Percentiles rank a stretch among this genome's conserved stretches.
Evolutionary conservation across 2,888 invertebrate species (phyloP).

Genomic region (Melangyna quadrimaculata): DNA sequence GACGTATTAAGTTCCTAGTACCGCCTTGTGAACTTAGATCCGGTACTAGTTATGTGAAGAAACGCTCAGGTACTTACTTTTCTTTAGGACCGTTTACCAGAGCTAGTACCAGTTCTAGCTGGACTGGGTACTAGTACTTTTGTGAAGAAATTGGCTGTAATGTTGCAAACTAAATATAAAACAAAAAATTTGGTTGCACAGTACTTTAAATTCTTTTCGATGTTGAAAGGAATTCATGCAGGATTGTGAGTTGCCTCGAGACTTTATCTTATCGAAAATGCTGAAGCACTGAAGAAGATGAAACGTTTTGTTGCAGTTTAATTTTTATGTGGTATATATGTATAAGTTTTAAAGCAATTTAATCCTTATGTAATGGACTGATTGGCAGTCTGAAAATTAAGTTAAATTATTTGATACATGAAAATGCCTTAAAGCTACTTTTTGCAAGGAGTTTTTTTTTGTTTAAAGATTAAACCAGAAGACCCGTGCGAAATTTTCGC

Average conservation of each 20-base stretch:
- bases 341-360: neutral
- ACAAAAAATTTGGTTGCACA: neutral
- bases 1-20: too few species aligned
- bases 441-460: too few species aligned
- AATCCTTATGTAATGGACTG: neutral
- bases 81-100: too few species aligned
- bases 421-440: neutral
- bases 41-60: too few species aligned
- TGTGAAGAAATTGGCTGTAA: too few species aligned
- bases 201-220: neutral
- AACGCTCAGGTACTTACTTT: too few species aligned
- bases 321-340: neutral
- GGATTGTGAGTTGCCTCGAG: slow-evolving; percentile 26
- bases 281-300: slow-evolving; percentile 43
- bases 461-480: too few species aligned
- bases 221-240: slow-evolving; percentile 25
- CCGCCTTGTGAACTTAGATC: too few species aligned
- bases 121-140: too few species aligned
- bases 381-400: neutral
- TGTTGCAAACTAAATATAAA: too few species aligned
- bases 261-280: slow-evolving; percentile 54
- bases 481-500: too few species aligned
- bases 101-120: too few species aligned
- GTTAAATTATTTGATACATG: neutral
- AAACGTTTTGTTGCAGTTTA: slow-evolving; percentile 61